A percentile compares a stretch with the other conserved stretches of the same genome.
Evolutionary conservation across 1,140 invertebrate genomes (phyloP).

Genomic region (Aphelinus certus): DNA sequence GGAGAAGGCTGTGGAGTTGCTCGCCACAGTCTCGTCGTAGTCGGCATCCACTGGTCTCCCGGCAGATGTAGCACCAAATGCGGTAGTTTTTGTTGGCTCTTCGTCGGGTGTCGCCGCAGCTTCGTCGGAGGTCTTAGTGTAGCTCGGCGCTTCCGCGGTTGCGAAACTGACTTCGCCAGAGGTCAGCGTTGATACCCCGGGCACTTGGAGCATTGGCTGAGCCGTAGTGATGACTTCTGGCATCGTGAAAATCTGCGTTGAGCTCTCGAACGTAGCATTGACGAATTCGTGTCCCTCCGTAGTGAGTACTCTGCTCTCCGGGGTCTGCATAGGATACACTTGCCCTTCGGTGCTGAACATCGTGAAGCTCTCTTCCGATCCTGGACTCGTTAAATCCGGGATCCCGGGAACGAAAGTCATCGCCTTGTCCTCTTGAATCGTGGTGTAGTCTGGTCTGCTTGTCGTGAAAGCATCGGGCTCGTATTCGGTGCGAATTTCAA

Average conservation of each 20-base stretch:
- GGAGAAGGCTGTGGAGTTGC: not conserved
- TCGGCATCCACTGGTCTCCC: not conserved
- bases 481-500: constrained; percentile 16
- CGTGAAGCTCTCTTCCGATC: not conserved
- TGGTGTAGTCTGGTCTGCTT: not conserved
- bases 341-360: constrained; percentile 1
- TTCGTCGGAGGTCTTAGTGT: not conserved
- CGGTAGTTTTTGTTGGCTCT: not conserved
- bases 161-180: not conserved
- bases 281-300: not conserved
- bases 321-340: constrained; percentile 9
- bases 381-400: not conserved
- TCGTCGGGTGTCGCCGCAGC: not conserved
- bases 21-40: constrained; percentile 15
- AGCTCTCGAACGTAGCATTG: not conserved
- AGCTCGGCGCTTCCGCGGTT: not conserved
- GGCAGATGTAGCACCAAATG: not conserved
- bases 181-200: not conserved
- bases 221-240: not conserved
- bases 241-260: constrained; percentile 4
- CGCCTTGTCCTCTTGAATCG: not conserved
- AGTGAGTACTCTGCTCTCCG: not conserved
- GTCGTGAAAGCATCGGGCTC: not conserved
- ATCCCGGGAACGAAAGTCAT: not conserved
- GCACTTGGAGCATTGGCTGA: not conserved